phyloP scores from a whole-genome alignment of 2,797 vertebrate genomes.

The Allobates femoralis region DNA sequence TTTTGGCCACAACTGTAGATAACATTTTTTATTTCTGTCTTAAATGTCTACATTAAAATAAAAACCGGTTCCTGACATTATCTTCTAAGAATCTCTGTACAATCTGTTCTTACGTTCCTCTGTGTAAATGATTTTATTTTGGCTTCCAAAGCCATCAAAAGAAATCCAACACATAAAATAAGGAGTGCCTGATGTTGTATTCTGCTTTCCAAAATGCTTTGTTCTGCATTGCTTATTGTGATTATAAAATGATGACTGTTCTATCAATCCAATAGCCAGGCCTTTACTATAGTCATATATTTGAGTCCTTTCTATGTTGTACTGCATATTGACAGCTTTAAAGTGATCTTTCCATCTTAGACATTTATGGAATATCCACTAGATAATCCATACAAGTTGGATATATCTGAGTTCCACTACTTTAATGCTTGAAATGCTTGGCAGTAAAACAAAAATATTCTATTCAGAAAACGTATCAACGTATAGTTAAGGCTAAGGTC shows the following conservation, averaged over 20 bases:
- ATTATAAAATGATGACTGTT: background rate
- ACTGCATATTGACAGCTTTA: no score
- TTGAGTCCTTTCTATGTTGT: no score
- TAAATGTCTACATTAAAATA: background rate
- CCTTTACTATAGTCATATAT: background rate
- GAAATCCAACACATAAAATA: constrained; percentile 9
- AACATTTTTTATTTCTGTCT: constrained; percentile 14
- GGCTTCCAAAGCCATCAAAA: background rate
- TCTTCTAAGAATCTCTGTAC: constrained; percentile 15
- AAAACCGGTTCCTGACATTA: constrained; percentile 39
- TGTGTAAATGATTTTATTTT: constrained; percentile 24
- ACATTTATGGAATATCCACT: no score
- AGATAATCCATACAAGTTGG: no score
- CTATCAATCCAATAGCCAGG: background rate
- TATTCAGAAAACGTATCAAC: background rate
- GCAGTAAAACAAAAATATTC: background rate
- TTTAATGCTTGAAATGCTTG: background rate
- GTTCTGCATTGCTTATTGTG: background rate
- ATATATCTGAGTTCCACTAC: background rate
- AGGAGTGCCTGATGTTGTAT: background rate
- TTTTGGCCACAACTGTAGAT: no score
- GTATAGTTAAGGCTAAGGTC: no score
- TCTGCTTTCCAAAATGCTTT: background rate
- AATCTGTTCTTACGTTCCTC: constrained; percentile 18
- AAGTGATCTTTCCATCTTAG: no score